Conservation (phyloP, 2,797 vertebrate genomes). For the Rhabdophis nuchalis region DNA sequence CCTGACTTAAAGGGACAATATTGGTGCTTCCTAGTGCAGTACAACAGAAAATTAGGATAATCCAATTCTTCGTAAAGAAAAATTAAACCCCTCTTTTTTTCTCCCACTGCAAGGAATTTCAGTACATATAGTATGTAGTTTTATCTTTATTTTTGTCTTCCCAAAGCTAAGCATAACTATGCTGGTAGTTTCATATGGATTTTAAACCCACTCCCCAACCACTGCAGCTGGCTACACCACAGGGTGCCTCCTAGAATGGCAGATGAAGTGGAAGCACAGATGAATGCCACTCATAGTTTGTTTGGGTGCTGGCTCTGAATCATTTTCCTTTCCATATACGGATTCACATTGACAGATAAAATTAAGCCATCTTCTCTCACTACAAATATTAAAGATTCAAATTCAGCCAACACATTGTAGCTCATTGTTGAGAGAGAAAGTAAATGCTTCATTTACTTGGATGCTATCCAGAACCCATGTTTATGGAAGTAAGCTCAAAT, state of each 20-base stretch:
- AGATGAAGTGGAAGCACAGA: background rate
- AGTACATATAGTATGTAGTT: background rate
- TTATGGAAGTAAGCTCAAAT: background rate
- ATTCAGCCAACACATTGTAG: background rate
- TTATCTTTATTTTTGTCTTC: background rate
- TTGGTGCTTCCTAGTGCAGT: background rate
- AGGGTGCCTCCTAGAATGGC: background rate
- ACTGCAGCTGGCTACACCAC: background rate
- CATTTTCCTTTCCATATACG: background rate
- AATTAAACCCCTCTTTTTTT: background rate
- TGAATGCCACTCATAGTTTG: background rate
- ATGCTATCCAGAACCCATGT: conserved; percentile 1
- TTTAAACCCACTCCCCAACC: background rate
- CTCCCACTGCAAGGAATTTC: background rate
- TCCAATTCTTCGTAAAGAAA: background rate
- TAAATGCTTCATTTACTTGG: background rate
- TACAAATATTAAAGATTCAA: background rate
- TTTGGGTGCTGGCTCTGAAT: background rate
- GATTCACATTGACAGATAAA: background rate
- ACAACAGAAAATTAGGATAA: background rate
- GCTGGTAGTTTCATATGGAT: background rate
- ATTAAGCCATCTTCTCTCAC: background rate
- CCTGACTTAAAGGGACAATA: background rate
- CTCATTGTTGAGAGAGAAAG: conserved; percentile 1
- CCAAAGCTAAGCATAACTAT: background rate